Evolutionary conservation across 2,888 invertebrate species (phyloP).

Genomic region (Chorisops tibialis): DNA sequence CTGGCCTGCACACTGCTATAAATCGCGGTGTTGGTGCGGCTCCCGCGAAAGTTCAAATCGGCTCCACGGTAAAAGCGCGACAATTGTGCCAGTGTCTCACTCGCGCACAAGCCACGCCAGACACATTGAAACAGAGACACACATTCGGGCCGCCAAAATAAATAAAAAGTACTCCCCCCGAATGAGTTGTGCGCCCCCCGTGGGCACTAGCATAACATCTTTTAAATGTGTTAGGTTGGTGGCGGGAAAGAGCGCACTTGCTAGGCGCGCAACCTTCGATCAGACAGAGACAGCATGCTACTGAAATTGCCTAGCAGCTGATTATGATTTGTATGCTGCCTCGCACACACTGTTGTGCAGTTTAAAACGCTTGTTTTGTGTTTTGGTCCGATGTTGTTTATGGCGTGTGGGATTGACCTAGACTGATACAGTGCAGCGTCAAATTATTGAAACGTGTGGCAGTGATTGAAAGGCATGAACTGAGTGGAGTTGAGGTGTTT

Average conservation of each 20-base stretch:
- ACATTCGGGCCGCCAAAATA: constrained; percentile 31
- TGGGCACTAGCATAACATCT: not conserved
- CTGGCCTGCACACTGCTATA: no score
- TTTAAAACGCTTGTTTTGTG: not conserved
- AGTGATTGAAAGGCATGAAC: no score
- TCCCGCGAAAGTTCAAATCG: no score
- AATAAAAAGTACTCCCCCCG: constrained; percentile 2
- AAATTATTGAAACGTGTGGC: no score
- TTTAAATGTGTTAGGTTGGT: no score
- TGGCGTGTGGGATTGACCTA: not conserved
- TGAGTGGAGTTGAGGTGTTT: no score
- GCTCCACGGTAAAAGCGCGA: not conserved
- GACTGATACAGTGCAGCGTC: no score
- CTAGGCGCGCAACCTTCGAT: no score
- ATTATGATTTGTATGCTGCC: constrained; percentile 22
- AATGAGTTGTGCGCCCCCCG: not conserved
- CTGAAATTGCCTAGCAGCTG: constrained; percentile 6
- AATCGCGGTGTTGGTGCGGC: no score
- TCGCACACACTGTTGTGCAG: no score
- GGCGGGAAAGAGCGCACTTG: not conserved
- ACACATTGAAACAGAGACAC: constrained; percentile 32
- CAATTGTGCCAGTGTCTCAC: constrained; percentile 19
- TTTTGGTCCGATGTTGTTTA: not conserved
- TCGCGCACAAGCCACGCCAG: constrained; percentile 15
- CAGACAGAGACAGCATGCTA: not conserved